Conservation (phyloP, 1,140 invertebrate species). For the Acromyrmex heyeri region DNA sequence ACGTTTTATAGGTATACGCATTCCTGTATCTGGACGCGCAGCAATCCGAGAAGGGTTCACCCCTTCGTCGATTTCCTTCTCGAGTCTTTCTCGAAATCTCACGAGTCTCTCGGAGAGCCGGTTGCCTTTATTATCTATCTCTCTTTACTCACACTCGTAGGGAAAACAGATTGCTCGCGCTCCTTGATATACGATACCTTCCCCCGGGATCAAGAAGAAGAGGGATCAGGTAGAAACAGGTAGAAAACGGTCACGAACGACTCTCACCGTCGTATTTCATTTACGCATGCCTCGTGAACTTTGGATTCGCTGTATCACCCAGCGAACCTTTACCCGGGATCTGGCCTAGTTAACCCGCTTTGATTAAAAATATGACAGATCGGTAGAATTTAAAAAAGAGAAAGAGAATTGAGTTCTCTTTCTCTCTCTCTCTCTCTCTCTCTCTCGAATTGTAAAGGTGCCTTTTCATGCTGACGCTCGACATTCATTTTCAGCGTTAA, state of each 20-base stretch:
- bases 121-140: slow-evolving; percentile 39
- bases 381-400: not conserved
- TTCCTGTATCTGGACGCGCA: slow-evolving; percentile 47
- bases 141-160: not conserved
- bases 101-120: not conserved
- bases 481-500: no score
- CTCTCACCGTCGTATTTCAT: slow-evolving; percentile 48
- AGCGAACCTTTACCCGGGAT: slow-evolving; percentile 39
- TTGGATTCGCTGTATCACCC: slow-evolving; percentile 15
- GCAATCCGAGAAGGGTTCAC: slow-evolving; percentile 66
- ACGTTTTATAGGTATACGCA: slow-evolving; percentile 53
- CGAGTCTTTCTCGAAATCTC: slow-evolving; percentile 9
- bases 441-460: not conserved
- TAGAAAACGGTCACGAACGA: slow-evolving; percentile 2
- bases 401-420: not conserved
- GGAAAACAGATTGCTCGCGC: slow-evolving; percentile 37
- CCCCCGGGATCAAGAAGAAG: not conserved
- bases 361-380: not conserved
- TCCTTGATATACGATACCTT: not conserved
- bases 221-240: slow-evolving; percentile 30
- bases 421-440: not conserved
- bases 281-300: slow-evolving; percentile 34
- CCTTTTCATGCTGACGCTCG: no score
- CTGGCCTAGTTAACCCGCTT: slow-evolving; percentile 49
- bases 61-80: not conserved